These are phyloP conservation scores for Bombus affinis DNA, from an alignment of 1,140 invertebrate species.

Conservation along the genomic window DNA sequence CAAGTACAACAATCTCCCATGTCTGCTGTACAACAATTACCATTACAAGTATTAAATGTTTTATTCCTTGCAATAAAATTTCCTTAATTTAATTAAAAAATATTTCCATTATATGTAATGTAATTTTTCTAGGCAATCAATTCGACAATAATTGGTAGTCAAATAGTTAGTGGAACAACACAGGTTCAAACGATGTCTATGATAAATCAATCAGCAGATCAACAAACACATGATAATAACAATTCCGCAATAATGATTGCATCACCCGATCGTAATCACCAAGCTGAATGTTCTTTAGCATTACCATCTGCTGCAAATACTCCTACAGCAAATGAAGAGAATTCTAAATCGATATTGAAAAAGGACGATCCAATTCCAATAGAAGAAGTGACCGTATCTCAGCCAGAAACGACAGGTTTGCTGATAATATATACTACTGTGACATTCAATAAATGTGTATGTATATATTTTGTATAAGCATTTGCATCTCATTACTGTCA, in stretches of 20 bases:
- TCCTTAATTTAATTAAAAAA: background rate
- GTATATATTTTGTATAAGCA: background rate
- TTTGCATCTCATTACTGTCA: background rate
- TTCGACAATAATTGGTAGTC: slow-evolving; percentile 77
- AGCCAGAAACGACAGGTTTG: slow-evolving; percentile 59
- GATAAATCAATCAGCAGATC: slow-evolving; percentile 63
- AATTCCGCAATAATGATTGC: slow-evolving; percentile 67
- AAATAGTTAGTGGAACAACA: slow-evolving; percentile 75
- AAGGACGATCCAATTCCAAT: slow-evolving; percentile 67
- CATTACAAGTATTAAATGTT: slow-evolving; percentile 75
- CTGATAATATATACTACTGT: background rate
- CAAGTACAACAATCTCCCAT: slow-evolving; percentile 80
- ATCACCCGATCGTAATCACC: slow-evolving; percentile 66
- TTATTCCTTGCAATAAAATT: slow-evolving; percentile 39
- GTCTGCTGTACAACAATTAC: slow-evolving; percentile 81
- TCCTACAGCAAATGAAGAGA: slow-evolving; percentile 61
- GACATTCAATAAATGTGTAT: background rate
- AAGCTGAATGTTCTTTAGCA: slow-evolving; percentile 70
- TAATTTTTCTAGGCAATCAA: slow-evolving; percentile 67
- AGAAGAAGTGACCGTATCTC: slow-evolving; percentile 41
- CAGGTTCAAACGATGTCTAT: slow-evolving; percentile 75
- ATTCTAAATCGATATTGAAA: slow-evolving; percentile 55
- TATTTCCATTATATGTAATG: background rate
- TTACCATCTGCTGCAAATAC: slow-evolving; percentile 60
- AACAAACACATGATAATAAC: slow-evolving; percentile 64